Percentiles rank a stretch among this genome's conserved stretches.
Conservation (phyloP, 1,140 invertebrate genomes). For the Drosophila repleta region DNA sequence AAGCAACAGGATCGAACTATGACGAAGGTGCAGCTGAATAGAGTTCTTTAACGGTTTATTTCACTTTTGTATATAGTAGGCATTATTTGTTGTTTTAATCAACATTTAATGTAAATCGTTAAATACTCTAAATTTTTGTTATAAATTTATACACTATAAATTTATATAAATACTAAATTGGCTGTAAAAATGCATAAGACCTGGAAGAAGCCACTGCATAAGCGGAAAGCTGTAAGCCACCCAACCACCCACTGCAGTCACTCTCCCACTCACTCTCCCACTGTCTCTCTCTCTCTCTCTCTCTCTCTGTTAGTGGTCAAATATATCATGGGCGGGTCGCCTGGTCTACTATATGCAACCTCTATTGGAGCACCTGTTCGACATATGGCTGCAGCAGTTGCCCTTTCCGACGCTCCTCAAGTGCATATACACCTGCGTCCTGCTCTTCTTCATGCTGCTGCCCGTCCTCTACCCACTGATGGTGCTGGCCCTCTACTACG, state of each 20-base stretch:
- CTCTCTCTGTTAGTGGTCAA: constrained; percentile 42
- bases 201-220: constrained; percentile 66
- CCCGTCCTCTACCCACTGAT: constrained; percentile 55
- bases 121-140: constrained; percentile 4
- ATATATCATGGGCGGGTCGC: constrained; percentile 39
- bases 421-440: constrained; percentile 40
- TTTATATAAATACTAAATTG: constrained; percentile 24
- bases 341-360: constrained; percentile 71
- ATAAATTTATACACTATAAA: neutral
- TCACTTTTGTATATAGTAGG: neutral
- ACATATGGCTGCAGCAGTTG: constrained; percentile 64
- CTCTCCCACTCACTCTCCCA: neutral
- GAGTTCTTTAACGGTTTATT: no score
- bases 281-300: neutral
- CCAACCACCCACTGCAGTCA: neutral
- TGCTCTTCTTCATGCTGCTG: constrained; percentile 60
- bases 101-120: neutral
- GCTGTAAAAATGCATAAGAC: constrained; percentile 51
- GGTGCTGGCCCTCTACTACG: constrained; percentile 52
- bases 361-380: constrained; percentile 51
- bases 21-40: no score
- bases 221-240: constrained; percentile 58
- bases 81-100: constrained; percentile 4
- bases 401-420: constrained; percentile 68
- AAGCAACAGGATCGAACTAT: neutral